Percentiles rank a stretch among this genome's conserved stretches.
Evolutionary conservation across 2,113 vertebrate species (phyloP).

Genomic region (Dissostichus mawsoni): DNA sequence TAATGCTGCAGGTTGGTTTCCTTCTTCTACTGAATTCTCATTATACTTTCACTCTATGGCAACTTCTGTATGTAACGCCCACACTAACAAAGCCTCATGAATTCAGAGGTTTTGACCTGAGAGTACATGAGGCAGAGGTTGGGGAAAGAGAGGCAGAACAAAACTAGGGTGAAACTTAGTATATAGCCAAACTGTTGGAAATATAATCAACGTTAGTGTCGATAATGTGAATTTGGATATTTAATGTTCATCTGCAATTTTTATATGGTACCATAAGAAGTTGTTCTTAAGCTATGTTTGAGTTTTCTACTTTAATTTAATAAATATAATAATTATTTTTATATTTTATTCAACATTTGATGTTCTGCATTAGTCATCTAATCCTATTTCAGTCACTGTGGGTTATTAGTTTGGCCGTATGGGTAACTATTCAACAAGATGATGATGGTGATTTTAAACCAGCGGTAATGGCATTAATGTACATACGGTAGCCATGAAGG

Average conservation of each 20-base stretch:
- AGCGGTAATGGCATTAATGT: not conserved
- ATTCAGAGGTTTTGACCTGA: conserved; percentile 34
- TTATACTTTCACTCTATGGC: conserved; percentile 25
- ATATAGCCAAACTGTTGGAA: not conserved
- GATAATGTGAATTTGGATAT: not conserved
- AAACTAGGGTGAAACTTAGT: too few relatives aligned
- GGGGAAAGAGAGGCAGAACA: not conserved
- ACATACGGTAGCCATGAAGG: too few relatives aligned
- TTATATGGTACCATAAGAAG: not conserved
- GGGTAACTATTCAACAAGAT: not conserved
- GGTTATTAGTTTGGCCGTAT: not conserved
- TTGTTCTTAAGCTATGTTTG: too few relatives aligned
- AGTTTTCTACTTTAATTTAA: too few relatives aligned
- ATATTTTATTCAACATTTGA: too few relatives aligned
- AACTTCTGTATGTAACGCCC: conserved; percentile 27
- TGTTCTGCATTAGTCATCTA: not conserved
- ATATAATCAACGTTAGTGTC: not conserved
- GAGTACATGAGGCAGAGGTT: conserved; percentile 13
- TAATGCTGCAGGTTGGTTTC: conserved; percentile 2
- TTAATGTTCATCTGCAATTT: not conserved
- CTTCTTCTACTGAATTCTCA: conserved; percentile 8
- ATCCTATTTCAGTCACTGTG: not conserved
- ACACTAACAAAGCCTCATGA: conserved; percentile 21
- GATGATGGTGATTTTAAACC: not conserved
- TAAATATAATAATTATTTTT: too few relatives aligned